Evolutionary conservation across 2,113 vertebrate genomes (phyloP).

Genomic region (Columba livia): DNA sequence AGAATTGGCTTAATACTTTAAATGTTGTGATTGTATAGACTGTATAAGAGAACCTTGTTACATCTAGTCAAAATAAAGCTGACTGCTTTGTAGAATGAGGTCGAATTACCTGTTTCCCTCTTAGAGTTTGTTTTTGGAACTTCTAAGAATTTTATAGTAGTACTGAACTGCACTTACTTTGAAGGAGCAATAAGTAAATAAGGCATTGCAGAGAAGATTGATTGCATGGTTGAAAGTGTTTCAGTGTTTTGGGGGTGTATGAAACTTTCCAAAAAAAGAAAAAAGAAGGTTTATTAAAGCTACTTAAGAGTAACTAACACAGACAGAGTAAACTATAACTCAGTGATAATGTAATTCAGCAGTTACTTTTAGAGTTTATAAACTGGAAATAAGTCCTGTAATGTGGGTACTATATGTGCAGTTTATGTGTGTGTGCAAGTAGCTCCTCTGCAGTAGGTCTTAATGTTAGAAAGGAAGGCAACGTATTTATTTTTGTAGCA

Average conservation of each 20-base stretch:
- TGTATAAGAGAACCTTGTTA: background rate
- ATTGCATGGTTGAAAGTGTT: background rate
- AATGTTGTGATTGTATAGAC: background rate
- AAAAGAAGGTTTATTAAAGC: background rate
- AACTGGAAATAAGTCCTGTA: background rate
- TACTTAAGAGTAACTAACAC: background rate
- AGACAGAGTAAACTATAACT: background rate
- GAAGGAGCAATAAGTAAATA: background rate
- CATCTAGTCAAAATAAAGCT: background rate
- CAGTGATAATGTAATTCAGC: background rate
- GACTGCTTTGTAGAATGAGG: background rate
- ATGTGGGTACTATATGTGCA: fast-evolving
- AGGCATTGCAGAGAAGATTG: background rate
- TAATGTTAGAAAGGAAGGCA: background rate
- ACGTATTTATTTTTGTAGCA: background rate
- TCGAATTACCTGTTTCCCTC: background rate
- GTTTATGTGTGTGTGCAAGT: background rate
- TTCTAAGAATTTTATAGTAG: background rate
- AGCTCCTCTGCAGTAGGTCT: background rate
- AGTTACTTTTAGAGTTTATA: background rate
- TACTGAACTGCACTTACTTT: background rate
- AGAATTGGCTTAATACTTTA: background rate
- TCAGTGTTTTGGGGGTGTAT: background rate
- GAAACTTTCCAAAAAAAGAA: background rate
- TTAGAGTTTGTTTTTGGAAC: background rate